phyloP scores from a whole-genome alignment of 1,140 invertebrate species.

The Schlechtendalia chinensis region DNA sequence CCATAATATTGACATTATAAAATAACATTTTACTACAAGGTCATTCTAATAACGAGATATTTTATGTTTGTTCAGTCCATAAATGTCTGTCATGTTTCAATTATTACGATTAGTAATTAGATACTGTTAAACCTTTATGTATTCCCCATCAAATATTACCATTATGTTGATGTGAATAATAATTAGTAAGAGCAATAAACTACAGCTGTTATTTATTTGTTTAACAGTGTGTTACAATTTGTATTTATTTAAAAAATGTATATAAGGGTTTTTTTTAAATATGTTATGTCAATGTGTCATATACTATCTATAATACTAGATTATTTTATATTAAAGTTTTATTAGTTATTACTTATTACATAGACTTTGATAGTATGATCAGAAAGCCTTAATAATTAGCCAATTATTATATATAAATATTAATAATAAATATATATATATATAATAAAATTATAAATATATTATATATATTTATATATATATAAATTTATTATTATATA shows the following conservation, averaged over 20 bases:
- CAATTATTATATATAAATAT: too few species aligned
- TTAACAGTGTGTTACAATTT: not conserved
- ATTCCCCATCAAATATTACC: not conserved
- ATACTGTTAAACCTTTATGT: not conserved
- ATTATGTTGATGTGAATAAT: not conserved
- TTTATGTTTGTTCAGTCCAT: not conserved
- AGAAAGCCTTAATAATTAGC: too few species aligned
- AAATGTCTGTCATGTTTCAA: not conserved
- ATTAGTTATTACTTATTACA: too few species aligned
- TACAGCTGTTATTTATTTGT: constrained; percentile 3
- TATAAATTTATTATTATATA: too few species aligned
- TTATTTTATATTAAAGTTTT: too few species aligned
- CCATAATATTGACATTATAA: not conserved
- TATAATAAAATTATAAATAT: too few species aligned
- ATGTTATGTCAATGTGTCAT: too few species aligned
- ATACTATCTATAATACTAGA: too few species aligned
- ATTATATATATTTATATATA: too few species aligned
- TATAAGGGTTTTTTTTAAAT: too few species aligned
- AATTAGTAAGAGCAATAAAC: not conserved
- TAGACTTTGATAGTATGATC: too few species aligned
- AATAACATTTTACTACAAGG: not conserved
- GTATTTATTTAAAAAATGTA: not conserved
- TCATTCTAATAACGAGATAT: not conserved
- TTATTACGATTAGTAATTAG: not conserved
- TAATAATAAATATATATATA: too few species aligned